Percentiles rank a stretch among this genome's conserved stretches.
These are phyloP conservation scores for Ericerus pela DNA, from an alignment of 1,140 invertebrate genomes.

Conservation along the genomic window DNA sequence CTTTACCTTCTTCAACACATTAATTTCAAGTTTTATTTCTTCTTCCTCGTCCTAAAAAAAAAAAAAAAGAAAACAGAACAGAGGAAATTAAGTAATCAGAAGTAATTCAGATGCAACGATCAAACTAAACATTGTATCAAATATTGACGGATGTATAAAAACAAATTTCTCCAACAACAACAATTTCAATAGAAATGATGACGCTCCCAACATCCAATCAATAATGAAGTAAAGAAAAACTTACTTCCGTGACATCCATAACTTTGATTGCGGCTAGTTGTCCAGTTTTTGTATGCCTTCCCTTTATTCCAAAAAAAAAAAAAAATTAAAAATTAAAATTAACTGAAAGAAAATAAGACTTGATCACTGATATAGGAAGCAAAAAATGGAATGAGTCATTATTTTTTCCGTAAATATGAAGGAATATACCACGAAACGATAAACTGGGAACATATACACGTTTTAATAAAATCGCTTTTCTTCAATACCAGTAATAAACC, in stretches of 20 bases:
- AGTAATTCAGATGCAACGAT: neutral
- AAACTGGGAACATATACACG: too few species aligned
- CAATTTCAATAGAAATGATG: constrained; percentile 16
- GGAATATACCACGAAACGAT: too few species aligned
- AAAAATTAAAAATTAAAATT: constrained; percentile 11
- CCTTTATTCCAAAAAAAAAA: constrained; percentile 42
- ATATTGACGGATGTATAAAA: too few species aligned
- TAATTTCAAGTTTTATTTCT: constrained; percentile 99
- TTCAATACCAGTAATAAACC: too few species aligned
- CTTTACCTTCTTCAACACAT: constrained; percentile 78
- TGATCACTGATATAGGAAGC: neutral
- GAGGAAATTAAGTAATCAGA: too few species aligned
- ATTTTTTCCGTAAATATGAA: too few species aligned
- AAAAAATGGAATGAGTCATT: neutral
- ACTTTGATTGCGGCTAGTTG: constrained; percentile 99
- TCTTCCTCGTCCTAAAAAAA: constrained; percentile 85
- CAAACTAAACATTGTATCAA: neutral
- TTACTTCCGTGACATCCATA: constrained; percentile 95
- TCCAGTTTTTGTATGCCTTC: constrained; percentile 97
- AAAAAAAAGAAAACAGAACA: too few species aligned
- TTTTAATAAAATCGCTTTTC: too few species aligned
- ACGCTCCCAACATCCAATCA: too few species aligned
- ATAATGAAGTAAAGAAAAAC: too few species aligned
- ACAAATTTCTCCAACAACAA: too few species aligned
- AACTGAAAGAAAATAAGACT: too few species aligned